Evolutionary conservation across 2,113 vertebrate species (phyloP).

Genomic region (Hippoglossus stenolepis): DNA sequence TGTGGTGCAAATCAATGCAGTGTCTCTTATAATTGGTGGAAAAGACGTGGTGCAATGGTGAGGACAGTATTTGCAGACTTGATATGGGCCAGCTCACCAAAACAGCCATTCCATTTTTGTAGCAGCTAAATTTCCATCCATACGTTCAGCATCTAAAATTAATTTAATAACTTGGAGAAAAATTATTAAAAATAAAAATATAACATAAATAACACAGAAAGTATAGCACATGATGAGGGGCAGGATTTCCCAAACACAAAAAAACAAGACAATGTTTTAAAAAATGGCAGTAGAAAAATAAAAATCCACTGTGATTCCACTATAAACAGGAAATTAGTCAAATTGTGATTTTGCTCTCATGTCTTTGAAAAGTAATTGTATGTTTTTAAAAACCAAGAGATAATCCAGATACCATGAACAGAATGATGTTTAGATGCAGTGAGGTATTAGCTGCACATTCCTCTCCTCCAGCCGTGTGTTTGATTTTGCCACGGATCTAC

Average conservation of each 20-base stretch:
- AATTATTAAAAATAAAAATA: conserved; percentile 46
- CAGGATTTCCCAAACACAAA: conserved; percentile 56
- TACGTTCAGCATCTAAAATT: conserved; percentile 74
- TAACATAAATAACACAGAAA: conserved; percentile 80
- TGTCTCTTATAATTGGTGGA: conserved; percentile 59
- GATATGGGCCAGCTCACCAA: conserved; percentile 72
- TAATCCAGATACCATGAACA: conserved; percentile 75
- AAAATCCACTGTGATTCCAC: conserved; percentile 87
- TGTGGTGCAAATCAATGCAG: conserved; percentile 81
- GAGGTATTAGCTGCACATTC: conserved; percentile 90
- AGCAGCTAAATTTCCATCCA: conserved; percentile 89
- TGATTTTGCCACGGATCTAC: conserved; percentile 76
- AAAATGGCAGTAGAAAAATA: conserved; percentile 92
- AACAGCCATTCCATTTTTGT: conserved; percentile 81
- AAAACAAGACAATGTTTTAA: conserved; percentile 74
- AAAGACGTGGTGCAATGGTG: conserved; percentile 63
- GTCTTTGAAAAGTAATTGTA: conserved; percentile 87
- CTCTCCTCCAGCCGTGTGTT: conserved; percentile 43
- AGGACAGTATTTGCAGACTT: conserved; percentile 71
- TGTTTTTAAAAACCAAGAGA: conserved; percentile 86
- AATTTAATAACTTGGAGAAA: conserved; percentile 49
- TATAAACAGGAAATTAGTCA: conserved; percentile 84
- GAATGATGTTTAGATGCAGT: conserved; percentile 86
- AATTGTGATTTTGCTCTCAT: conserved; percentile 52
- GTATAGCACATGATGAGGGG: conserved; percentile 58